phyloP scores from a whole-genome alignment of 2,797 vertebrate genomes.

The Trematomus bernacchii region DNA sequence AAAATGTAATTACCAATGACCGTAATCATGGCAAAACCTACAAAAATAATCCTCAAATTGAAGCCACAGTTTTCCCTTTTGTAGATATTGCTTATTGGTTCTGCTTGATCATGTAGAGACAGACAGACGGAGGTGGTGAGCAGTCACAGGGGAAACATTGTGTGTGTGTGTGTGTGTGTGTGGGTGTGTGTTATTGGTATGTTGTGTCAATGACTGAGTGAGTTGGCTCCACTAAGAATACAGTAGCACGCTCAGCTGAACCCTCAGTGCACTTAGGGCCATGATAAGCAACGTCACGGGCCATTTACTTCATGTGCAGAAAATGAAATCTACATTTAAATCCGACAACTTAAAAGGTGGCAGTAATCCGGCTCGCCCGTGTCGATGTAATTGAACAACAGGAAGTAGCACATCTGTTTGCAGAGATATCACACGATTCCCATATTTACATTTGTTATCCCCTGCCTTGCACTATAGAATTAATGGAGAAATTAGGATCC shows the following conservation, averaged over 20 bases:
- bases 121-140: constrained; percentile 15
- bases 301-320: constrained; percentile 71
- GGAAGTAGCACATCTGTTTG: constrained; percentile 63
- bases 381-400: constrained; percentile 70
- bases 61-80: constrained; percentile 19
- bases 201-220: constrained; percentile 48
- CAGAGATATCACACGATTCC: constrained; percentile 71
- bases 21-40: constrained; percentile 9
- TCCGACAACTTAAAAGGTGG: constrained; percentile 72
- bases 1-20: background rate
- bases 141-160: constrained; percentile 41
- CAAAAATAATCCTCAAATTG: background rate
- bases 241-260: constrained; percentile 65
- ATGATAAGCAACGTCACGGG: constrained; percentile 65
- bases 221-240: constrained; percentile 59
- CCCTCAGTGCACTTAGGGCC: constrained; percentile 61
- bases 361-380: constrained; percentile 61
- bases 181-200: constrained; percentile 24
- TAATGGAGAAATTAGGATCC: constrained; percentile 69
- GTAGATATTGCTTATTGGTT: constrained; percentile 20
- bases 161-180: background rate
- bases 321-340: constrained; percentile 76
- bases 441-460: constrained; percentile 72
- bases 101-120: constrained; percentile 39
- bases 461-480: constrained; percentile 58